Evolutionary conservation across 2,113 vertebrate genomes (phyloP).

Genomic region (Thinocorus orbignyianus): DNA sequence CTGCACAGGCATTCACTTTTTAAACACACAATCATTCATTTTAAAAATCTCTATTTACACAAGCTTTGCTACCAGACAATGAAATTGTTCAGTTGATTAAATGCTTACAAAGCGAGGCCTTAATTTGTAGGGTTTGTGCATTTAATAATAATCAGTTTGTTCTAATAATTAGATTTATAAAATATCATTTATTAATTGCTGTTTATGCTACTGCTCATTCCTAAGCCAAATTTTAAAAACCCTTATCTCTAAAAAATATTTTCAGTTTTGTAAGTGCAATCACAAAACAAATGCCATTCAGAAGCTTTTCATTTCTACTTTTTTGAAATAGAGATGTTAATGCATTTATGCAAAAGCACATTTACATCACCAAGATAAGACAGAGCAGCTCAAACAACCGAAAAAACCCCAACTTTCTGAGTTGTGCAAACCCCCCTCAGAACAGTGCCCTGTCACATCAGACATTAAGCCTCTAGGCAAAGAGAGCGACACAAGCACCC

Average conservation of each 20-base stretch:
- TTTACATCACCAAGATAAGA: not conserved
- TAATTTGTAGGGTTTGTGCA: not conserved
- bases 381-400: not conserved
- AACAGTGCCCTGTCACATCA: not conserved
- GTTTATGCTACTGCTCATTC: not conserved
- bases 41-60: not conserved
- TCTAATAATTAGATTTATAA: not conserved
- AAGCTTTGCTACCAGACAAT: not conserved
- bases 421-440: not conserved
- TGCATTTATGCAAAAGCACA: not conserved
- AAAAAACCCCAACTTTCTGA: not conserved
- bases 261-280: not conserved
- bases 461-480: not conserved
- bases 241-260: not conserved
- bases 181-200: slow-evolving; percentile 1
- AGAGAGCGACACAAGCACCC: not conserved
- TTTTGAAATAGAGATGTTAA: not conserved
- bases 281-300: not conserved
- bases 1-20: not conserved
- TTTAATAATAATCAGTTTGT: slow-evolving; percentile 3
- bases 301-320: not conserved
- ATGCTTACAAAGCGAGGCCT: not conserved
- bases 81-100: not conserved
- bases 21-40: not conserved
- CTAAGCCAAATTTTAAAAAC: not conserved